Conservation (phyloP, 2,113 vertebrate genomes). For the Microcebus murinus region DNA sequence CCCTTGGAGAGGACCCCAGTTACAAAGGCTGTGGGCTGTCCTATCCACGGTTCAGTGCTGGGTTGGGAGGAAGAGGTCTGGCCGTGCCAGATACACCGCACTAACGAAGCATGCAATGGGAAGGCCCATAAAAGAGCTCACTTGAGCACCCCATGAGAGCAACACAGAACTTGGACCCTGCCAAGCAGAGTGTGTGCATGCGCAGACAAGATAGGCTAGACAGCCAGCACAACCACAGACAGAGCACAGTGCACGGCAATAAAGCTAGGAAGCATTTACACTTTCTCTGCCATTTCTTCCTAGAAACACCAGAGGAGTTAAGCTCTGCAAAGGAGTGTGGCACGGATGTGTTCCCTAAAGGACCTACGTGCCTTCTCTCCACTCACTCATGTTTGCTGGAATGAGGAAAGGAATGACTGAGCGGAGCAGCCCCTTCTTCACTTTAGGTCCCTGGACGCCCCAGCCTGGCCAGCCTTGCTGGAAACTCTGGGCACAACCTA, state of each 20-base stretch:
- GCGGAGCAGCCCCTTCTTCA: background rate
- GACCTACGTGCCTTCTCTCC: background rate
- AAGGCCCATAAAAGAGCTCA: background rate
- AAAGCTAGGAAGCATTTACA: background rate
- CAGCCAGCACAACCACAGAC: background rate
- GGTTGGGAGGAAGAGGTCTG: background rate
- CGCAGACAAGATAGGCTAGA: background rate
- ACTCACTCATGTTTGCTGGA: background rate
- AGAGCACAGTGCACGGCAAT: background rate
- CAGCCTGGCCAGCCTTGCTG: background rate
- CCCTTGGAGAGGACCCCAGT: background rate
- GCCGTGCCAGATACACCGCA: background rate
- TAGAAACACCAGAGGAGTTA: background rate
- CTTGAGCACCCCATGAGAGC: no score
- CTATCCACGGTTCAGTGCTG: background rate
- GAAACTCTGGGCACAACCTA: background rate
- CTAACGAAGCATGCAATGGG: background rate
- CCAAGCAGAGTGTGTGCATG: background rate
- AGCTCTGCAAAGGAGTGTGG: background rate
- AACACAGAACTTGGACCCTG: background rate
- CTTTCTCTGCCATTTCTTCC: background rate
- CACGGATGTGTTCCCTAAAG: fast-evolving
- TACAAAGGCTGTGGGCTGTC: background rate
- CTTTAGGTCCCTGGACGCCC: background rate
- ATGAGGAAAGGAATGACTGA: background rate